Evolutionary conservation across 2,113 vertebrate species (phyloP).

Genomic region (Sarotherodon lohbergeri): DNA sequence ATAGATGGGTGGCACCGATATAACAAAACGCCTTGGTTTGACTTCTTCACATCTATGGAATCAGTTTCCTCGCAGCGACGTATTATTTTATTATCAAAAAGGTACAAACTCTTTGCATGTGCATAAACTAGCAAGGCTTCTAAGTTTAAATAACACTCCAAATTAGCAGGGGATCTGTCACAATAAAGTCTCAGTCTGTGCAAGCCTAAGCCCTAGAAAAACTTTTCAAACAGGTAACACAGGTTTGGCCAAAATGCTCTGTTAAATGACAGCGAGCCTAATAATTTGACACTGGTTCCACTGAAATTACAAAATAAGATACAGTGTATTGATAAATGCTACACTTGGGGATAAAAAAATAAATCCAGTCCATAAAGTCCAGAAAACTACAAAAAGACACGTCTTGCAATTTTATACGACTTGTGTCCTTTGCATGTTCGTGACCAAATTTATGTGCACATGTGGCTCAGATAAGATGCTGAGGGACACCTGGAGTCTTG

Average conservation of each 20-base stretch:
- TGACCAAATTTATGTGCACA: neutral
- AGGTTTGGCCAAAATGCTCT: neutral
- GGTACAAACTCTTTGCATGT: neutral
- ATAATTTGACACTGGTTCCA: neutral
- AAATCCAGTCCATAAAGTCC: neutral
- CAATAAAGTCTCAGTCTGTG: neutral
- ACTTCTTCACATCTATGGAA: conserved; percentile 1
- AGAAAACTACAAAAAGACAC: neutral
- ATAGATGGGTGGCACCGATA: conserved; percentile 41
- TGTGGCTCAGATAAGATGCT: neutral
- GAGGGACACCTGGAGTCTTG: neutral
- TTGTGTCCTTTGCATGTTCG: neutral
- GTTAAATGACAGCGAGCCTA: neutral
- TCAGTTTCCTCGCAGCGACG: neutral
- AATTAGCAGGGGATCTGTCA: neutral
- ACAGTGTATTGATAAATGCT: neutral
- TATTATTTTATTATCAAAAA: neutral
- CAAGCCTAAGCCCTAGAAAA: neutral
- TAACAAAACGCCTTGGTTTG: conserved; percentile 26
- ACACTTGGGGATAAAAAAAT: neutral
- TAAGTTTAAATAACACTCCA: neutral
- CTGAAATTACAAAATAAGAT: neutral
- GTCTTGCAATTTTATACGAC: neutral
- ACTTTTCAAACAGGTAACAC: neutral
- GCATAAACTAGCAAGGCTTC: neutral